phyloP scores from a whole-genome alignment of 2,113 vertebrate genomes.

The Nannospalax galili region DNA sequence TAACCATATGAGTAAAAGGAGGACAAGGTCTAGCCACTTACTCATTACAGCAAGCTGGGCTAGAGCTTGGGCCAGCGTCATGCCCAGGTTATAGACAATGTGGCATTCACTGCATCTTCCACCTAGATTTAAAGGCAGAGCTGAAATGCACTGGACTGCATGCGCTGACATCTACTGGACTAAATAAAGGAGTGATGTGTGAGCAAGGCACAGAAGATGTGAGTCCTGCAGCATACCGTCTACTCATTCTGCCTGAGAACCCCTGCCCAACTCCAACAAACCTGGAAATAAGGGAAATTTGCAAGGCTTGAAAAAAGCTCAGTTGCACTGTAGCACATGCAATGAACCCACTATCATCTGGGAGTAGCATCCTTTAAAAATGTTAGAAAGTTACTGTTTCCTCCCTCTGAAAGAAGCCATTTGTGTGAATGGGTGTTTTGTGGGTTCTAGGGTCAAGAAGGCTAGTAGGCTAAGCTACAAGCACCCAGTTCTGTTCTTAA shows the following conservation, averaged over 20 bases:
- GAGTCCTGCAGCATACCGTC: neutral
- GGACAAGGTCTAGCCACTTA: neutral
- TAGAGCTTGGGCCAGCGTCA: neutral
- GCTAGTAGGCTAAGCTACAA: neutral
- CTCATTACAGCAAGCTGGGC: neutral
- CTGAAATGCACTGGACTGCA: neutral
- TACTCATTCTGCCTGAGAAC: neutral
- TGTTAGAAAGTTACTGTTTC: neutral
- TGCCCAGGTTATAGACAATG: neutral
- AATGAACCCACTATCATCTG: neutral
- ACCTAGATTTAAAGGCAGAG: neutral
- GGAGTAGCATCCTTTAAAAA: constrained; percentile 1
- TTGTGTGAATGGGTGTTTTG: neutral
- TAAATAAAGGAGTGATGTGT: neutral
- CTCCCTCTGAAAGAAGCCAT: constrained; percentile 6
- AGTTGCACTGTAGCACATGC: neutral
- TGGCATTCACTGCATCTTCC: neutral
- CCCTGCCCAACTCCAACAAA: neutral
- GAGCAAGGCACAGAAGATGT: neutral
- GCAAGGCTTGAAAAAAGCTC: neutral
- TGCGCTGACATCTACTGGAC: constrained; percentile 14
- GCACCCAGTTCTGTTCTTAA: neutral
- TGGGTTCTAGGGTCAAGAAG: neutral
- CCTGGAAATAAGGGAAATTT: neutral
- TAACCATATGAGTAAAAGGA: neutral